Evolutionary conservation across 2,113 vertebrate genomes (phyloP), one percentile per base, ranked within the genome.

Genomic region (Chloroceryle aenea): DNA sequence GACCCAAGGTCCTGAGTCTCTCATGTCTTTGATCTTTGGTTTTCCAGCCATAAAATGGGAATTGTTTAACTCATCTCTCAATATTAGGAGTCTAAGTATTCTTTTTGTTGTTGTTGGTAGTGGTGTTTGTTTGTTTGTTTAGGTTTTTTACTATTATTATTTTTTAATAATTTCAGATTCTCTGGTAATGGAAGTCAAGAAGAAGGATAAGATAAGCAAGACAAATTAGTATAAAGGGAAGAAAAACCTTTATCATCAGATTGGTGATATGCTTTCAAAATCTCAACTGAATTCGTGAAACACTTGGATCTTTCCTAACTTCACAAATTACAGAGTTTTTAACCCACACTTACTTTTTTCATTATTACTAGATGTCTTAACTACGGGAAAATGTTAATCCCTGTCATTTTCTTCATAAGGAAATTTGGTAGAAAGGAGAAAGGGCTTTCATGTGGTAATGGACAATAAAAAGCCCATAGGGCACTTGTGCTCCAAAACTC

Each of bases 251-350:
- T 87, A 67, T 61, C 4, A 15, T 81, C 5, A 38, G 48, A 25
- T 4, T 63, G 77, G n/a, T 4, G 4, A 16, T 22, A 20, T 14
- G 6, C 0, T 68, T 75, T 91, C 22, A 12, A 3, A 61, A 32
- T 52, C 6, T 82, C 4, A 10, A 0, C 12, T 11, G 16, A 59
- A 73, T 63, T 30, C 3, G 14, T 55, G 3, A 62, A 91, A 69
- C 1, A 62, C 14, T 61, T 25, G 2, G 3, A 9, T n/a, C 26
- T 89, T 85, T 78, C 19, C 7, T 15, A 48, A 14, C 7, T 16
- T 62, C 0, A 0, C 7, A 5, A 32, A 7, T 67, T 16, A 75
- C 5, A 63, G 1, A 6, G 2, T 6, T 84, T 86, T 86, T n/a
- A 77, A 29, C 42, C 13, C 5, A 32, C 15, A 21, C 2, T 32